Percentiles rank a stretch among this genome's conserved stretches.
These are phyloP conservation scores for Siniperca scherzeri DNA, from an alignment of 2,797 vertebrate species.

Conservation along the genomic window DNA sequence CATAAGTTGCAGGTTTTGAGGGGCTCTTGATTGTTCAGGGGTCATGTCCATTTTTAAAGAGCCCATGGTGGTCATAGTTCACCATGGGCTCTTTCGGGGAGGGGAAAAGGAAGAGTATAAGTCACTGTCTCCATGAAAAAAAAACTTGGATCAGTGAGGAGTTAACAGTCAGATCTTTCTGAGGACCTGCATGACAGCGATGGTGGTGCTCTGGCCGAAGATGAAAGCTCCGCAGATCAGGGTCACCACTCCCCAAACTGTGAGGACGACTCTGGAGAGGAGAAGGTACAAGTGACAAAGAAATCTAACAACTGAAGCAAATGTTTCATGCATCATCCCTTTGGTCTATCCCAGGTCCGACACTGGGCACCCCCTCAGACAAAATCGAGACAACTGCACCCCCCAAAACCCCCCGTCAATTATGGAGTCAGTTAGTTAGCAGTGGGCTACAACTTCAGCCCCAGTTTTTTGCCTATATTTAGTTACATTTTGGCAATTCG, in stretches of 20 bases:
- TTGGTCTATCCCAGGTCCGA: neutral
- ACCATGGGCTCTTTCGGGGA: neutral
- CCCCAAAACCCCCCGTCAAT: too few relatives aligned
- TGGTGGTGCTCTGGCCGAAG: constrained; percentile 94
- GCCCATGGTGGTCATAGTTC: neutral
- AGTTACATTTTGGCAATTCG: neutral
- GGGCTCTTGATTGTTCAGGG: neutral
- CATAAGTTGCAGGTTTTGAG: neutral
- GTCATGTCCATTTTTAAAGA: constrained; percentile 10
- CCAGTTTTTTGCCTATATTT: neutral
- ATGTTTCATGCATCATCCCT: neutral
- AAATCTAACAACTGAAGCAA: neutral
- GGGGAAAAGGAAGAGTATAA: neutral
- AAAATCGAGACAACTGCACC: neutral
- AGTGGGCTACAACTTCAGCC: neutral
- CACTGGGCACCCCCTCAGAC: neutral
- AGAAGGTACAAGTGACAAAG: neutral
- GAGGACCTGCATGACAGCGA: constrained; percentile 88
- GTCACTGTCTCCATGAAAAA: neutral
- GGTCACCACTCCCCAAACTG: constrained; percentile 90
- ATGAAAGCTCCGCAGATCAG: constrained; percentile 92
- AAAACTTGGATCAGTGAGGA: neutral
- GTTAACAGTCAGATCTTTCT: constrained; percentile 74
- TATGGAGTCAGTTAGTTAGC: neutral
- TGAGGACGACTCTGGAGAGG: constrained; percentile 85